These are phyloP conservation scores for Lacanobia oleracea DNA, from an alignment of 2,888 invertebrate genomes.

Conservation along the genomic window DNA sequence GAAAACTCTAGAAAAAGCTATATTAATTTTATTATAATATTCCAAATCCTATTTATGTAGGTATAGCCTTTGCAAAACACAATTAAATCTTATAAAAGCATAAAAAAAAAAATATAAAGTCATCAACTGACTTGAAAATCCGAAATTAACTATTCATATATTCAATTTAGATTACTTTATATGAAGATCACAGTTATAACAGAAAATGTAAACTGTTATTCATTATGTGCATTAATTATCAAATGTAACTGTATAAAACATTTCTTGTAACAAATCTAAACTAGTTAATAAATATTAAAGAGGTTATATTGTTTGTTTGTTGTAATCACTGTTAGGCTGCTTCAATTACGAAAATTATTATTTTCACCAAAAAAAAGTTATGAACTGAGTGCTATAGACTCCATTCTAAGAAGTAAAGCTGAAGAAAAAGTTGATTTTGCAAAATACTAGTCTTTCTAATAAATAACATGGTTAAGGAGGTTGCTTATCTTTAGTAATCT, in stretches of 20 bases:
- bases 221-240: slow-evolving; percentile 39
- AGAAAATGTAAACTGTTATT: slow-evolving; percentile 38
- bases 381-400: too few relatives aligned
- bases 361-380: too few relatives aligned
- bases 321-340: background rate
- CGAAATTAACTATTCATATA: slow-evolving; percentile 41
- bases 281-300: background rate
- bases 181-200: slow-evolving; percentile 44
- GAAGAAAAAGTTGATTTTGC: too few relatives aligned
- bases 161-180: slow-evolving; percentile 35
- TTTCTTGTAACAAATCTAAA: background rate
- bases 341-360: too few relatives aligned
- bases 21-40: background rate
- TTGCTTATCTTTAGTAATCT: slow-evolving; percentile 16
- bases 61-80: background rate
- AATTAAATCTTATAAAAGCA: background rate
- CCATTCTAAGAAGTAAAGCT: too few relatives aligned
- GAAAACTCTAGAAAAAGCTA: background rate
- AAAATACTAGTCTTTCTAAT: background rate
- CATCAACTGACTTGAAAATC: background rate
- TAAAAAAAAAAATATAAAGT: slow-evolving; percentile 12
- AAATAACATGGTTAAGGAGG: background rate
- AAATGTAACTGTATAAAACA: slow-evolving; percentile 29
- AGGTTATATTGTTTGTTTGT: background rate
- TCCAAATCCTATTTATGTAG: background rate